Evolutionary conservation across 2,113 vertebrate genomes (phyloP).

Genomic region (Forbesichthys papilliferus): DNA sequence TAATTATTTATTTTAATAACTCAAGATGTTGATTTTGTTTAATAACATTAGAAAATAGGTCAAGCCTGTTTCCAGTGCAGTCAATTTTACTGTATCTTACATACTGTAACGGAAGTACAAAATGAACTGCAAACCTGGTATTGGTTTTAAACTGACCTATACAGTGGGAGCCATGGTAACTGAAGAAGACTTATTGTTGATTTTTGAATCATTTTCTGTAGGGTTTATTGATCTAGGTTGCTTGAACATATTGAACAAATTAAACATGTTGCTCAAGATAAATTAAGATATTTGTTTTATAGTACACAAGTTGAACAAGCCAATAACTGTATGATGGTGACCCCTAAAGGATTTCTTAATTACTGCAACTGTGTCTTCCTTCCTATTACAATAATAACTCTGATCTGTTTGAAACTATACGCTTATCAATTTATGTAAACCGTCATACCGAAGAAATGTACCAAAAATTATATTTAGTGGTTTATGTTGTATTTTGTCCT

Average conservation of each 20-base stretch:
- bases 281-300: slow-evolving; percentile 1
- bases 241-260: not conserved
- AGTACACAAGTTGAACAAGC: not conserved
- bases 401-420: too few species aligned
- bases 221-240: not conserved
- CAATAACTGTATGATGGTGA: not conserved
- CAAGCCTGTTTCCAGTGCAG: too few species aligned
- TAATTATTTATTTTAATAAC: too few species aligned
- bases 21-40: too few species aligned
- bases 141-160: slow-evolving; percentile 33
- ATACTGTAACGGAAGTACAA: slow-evolving; percentile 27
- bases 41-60: too few species aligned
- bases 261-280: not conserved
- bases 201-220: not conserved
- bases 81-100: slow-evolving; percentile 18
- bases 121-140: slow-evolving; percentile 27
- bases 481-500: too few species aligned
- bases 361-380: not conserved
- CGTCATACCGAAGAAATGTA: too few species aligned
- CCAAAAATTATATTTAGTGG: too few species aligned
- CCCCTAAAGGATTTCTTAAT: not conserved
- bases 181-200: not conserved
- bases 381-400: too few species aligned
- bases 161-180: slow-evolving; percentile 10
- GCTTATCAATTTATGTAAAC: too few species aligned